phyloP scores from a whole-genome alignment of 2,797 vertebrate genomes.

The Karalla daura region DNA sequence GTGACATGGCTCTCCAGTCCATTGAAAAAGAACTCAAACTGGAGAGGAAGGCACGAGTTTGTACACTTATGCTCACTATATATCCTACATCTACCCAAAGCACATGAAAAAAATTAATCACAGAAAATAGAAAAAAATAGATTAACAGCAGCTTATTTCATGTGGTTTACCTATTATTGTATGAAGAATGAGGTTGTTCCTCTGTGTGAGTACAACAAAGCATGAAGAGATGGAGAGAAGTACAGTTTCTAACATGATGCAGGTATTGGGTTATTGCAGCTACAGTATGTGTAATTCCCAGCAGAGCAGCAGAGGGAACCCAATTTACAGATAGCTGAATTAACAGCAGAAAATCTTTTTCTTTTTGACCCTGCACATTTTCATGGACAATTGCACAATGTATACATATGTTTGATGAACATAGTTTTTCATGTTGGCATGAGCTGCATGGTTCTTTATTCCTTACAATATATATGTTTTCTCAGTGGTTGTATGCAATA shows the following conservation, averaged over 20 bases:
- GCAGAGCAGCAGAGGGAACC: not conserved
- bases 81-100: not conserved
- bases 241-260: not conserved
- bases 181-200: no score
- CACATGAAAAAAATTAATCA: not conserved
- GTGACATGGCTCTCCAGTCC: conserved; percentile 84
- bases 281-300: conserved; percentile 15
- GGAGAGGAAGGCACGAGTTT: conserved; percentile 6
- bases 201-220: conserved; percentile 28
- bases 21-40: conserved; percentile 69
- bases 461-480: no score
- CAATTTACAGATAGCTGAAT: no score
- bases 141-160: not conserved
- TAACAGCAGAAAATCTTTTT: no score
- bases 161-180: no score
- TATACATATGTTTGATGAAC: no score
- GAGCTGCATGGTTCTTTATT: no score
- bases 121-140: not conserved
- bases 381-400: no score
- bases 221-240: conserved; percentile 42
- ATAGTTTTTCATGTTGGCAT: no score
- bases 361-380: no score
- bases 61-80: conserved; percentile 14
- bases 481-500: no score
- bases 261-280: conserved; percentile 3